Percentiles rank a stretch among this genome's conserved stretches.
These are phyloP conservation scores for Drosophila pegasa DNA, from an alignment of 2,888 invertebrate species.

Conservation along the genomic window DNA sequence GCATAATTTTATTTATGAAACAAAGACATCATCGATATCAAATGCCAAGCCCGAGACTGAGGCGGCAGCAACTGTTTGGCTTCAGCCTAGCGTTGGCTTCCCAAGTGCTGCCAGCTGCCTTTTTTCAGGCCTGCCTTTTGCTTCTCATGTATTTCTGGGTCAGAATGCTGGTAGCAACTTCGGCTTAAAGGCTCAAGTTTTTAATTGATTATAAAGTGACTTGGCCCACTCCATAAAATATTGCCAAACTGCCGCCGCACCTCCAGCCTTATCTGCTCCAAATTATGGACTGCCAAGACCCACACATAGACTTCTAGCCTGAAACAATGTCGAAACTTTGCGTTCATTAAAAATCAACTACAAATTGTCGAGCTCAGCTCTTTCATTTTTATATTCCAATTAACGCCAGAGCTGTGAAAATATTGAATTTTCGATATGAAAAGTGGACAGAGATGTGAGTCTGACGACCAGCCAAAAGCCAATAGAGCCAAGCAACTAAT, in stretches of 20 bases:
- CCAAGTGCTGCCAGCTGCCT: constrained; percentile 17
- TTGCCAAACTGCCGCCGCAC: constrained; percentile 43
- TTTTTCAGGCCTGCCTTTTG: constrained; percentile 9
- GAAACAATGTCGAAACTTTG: constrained; percentile 31
- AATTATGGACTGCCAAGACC: constrained; percentile 15
- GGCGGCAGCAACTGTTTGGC: constrained; percentile 55
- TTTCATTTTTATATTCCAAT: constrained; percentile 43
- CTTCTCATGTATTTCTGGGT: constrained; percentile 35
- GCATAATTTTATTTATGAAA: constrained; percentile 61
- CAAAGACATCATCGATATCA: constrained; percentile 81
- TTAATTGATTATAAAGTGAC: constrained; percentile 51
- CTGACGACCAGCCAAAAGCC: constrained; percentile 19
- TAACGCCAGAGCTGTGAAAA: constrained; percentile 56
- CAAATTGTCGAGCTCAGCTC: not conserved
- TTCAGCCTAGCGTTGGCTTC: constrained; percentile 43
- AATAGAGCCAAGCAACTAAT: not conserved
- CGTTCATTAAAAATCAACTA: constrained; percentile 19
- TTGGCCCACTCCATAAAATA: constrained; percentile 6
- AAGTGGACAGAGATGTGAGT: constrained; percentile 25
- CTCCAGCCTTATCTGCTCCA: constrained; percentile 18
- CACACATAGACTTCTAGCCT: constrained; percentile 2
- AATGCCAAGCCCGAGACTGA: constrained; percentile 55
- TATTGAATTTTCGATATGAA: constrained; percentile 49
- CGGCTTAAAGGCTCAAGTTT: constrained; percentile 24
- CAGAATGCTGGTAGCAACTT: constrained; percentile 37